Conservation (phyloP, 2,888 invertebrate genomes). For the Agrochola litura region DNA sequence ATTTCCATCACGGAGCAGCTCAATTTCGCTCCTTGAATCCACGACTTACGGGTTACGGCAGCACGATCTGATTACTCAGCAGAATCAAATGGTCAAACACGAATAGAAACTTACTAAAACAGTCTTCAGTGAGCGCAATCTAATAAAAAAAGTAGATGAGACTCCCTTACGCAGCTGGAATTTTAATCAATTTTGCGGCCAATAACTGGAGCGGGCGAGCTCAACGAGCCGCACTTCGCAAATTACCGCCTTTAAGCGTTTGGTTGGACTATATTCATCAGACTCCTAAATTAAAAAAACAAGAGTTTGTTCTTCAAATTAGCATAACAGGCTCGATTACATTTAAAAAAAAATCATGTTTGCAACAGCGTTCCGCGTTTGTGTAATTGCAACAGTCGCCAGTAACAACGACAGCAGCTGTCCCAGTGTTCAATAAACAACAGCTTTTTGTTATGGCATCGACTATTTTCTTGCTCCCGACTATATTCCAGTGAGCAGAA, state of each 20-base stretch:
- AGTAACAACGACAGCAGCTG: conserved; percentile 61
- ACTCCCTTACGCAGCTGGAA: conserved; percentile 84
- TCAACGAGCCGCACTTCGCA: conserved; percentile 79
- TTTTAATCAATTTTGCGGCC: conserved; percentile 89
- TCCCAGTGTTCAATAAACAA: conserved; percentile 67
- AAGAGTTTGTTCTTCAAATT: conserved; percentile 68
- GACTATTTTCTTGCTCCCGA: conserved; percentile 58
- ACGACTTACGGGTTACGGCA: conserved; percentile 32
- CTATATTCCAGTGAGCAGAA: conserved; percentile 60
- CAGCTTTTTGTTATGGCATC: conserved; percentile 57
- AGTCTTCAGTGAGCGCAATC: conserved; percentile 78
- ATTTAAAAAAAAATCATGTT: conserved; percentile 58
- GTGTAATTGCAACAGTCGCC: conserved; percentile 63
- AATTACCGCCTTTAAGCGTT: conserved; percentile 84
- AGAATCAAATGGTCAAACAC: conserved; percentile 70
- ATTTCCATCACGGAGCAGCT: conserved; percentile 45
- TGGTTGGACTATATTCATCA: conserved; percentile 79
- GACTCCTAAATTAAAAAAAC: conserved; percentile 78
- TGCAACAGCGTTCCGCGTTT: conserved; percentile 38
- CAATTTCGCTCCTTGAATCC: conserved; percentile 19
- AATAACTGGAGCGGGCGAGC: conserved; percentile 79
- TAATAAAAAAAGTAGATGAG: conserved; percentile 83
- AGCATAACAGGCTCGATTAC: conserved; percentile 74
- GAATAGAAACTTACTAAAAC: conserved; percentile 73
- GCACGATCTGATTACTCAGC: conserved; percentile 63